These are phyloP conservation scores for Vollenhovia emeryi DNA, from an alignment of 1,140 invertebrate species.

Conservation along the genomic window DNA sequence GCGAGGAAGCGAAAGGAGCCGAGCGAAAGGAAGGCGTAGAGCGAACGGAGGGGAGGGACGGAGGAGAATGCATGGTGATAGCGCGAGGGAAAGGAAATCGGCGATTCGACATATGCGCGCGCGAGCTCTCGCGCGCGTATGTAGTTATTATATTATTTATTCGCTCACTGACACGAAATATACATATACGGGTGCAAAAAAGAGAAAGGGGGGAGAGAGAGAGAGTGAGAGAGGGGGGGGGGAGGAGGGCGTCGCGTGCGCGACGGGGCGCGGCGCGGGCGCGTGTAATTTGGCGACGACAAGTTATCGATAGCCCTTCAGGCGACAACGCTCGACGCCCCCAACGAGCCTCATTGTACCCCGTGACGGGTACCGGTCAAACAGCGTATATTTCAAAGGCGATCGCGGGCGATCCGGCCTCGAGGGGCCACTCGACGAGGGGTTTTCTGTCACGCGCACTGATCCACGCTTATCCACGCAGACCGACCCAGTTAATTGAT, in stretches of 20 bases:
- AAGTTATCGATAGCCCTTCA: slow-evolving; percentile 84
- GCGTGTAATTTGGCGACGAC: slow-evolving; percentile 81
- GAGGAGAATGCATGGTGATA: neutral
- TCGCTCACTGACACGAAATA: neutral
- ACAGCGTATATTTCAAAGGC: slow-evolving; percentile 83
- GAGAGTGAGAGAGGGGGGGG: neutral
- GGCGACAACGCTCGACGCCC: slow-evolving; percentile 77
- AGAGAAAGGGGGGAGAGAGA: neutral
- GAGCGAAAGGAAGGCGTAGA: slow-evolving; percentile 14
- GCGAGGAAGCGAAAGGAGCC: slow-evolving; percentile 14
- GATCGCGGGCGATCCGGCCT: slow-evolving; percentile 71
- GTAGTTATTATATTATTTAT: slow-evolving; percentile 38
- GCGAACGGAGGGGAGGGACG: neutral
- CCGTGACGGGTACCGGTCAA: slow-evolving; percentile 81
- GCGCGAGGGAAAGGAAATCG: neutral
- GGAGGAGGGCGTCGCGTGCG: slow-evolving; percentile 22
- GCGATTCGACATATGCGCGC: neutral
- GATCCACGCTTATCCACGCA: slow-evolving; percentile 74
- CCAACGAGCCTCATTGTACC: slow-evolving; percentile 82
- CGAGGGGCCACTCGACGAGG: slow-evolving; percentile 79
- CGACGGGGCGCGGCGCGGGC: slow-evolving; percentile 60
- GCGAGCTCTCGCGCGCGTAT: neutral
- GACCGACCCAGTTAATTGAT: slow-evolving; percentile 79
- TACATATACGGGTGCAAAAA: neutral
- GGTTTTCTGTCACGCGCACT: slow-evolving; percentile 84